A percentile compares a stretch with the other conserved stretches of the same genome.
Evolutionary conservation across 2,888 invertebrate species (phyloP).

Genomic region (Pharmacophagus antenor): DNA sequence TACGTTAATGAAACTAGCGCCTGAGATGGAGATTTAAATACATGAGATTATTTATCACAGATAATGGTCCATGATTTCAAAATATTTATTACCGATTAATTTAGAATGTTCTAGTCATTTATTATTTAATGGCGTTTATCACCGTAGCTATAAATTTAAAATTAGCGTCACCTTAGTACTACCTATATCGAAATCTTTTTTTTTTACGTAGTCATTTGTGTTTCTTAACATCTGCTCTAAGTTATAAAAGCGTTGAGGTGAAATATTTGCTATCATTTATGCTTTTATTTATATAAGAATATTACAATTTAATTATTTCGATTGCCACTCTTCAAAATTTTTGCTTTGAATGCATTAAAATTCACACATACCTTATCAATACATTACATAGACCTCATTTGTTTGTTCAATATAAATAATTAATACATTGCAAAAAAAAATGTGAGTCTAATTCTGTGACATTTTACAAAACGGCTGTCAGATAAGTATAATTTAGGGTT

Average conservation of each 20-base stretch:
- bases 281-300: background rate
- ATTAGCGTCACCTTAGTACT: too few relatives aligned
- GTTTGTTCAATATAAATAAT: background rate
- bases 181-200: too few relatives aligned
- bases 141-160: too few relatives aligned
- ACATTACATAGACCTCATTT: too few relatives aligned
- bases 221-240: too few relatives aligned
- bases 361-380: too few relatives aligned
- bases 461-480: background rate
- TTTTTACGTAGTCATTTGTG: too few relatives aligned
- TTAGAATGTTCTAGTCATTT: too few relatives aligned
- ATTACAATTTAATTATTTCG: background rate
- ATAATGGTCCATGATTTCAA: background rate
- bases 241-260: too few relatives aligned
- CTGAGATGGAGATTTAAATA: background rate
- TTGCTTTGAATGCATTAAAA: background rate
- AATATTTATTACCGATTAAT: background rate
- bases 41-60: conserved; percentile 11
- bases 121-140: background rate
- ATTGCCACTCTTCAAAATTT: background rate
- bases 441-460: background rate
- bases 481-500: background rate
- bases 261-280: background rate
- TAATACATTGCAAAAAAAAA: too few relatives aligned
- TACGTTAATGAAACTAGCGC: background rate